These are phyloP conservation scores for Apis florea DNA, from an alignment of 1,140 invertebrate species.

Conservation along the genomic window DNA sequence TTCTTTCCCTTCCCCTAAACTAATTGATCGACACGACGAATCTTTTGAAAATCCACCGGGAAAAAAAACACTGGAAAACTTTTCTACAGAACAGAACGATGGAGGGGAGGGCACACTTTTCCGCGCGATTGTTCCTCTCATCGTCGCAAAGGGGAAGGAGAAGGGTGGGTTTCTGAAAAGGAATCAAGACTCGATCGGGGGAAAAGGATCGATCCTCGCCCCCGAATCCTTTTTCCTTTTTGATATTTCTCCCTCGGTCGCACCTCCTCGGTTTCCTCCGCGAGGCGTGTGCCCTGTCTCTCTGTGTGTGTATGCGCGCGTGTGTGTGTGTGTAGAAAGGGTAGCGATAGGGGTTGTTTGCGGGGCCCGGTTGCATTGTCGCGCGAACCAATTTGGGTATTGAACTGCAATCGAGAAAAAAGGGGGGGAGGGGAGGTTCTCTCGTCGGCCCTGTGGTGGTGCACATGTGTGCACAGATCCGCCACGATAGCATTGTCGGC, in stretches of 20 bases:
- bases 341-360: constrained; percentile 53
- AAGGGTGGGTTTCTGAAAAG: no score
- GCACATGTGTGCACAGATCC: constrained; percentile 49
- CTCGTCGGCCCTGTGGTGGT: constrained; percentile 10
- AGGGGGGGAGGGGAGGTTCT: constrained; percentile 4
- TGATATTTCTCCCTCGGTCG: constrained; percentile 72
- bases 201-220: no score
- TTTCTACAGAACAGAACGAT: no score
- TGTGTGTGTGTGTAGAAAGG: constrained; percentile 48
- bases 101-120: no score
- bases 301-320: not conserved
- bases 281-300: no score
- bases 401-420: constrained; percentile 73
- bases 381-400: constrained; percentile 77
- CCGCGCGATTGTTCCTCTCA: no score
- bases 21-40: no score
- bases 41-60: no score
- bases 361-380: constrained; percentile 59
- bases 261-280: constrained; percentile 69
- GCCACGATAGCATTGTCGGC: constrained; percentile 75
- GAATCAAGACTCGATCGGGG: no score
- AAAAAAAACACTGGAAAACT: no score
- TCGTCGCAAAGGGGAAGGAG: no score
- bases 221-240: constrained; percentile 46
- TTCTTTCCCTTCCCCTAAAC: no score